phyloP scores from a whole-genome alignment of 2,113 vertebrate species.

The Microtus montanus region DNA sequence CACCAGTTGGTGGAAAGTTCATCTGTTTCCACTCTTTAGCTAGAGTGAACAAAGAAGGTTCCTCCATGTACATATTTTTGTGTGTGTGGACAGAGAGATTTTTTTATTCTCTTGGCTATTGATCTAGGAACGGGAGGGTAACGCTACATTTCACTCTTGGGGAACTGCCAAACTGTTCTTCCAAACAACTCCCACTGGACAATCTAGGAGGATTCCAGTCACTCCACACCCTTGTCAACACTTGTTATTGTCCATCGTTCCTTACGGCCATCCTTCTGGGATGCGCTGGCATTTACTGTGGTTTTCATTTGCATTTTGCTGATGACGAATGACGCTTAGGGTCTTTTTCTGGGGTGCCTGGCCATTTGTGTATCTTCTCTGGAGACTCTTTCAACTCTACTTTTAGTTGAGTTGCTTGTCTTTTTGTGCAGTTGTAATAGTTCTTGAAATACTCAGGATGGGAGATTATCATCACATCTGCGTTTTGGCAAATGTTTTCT shows the following conservation, averaged over 20 bases:
- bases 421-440: not conserved
- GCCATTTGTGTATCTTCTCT: not conserved
- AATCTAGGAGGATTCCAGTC: not conserved
- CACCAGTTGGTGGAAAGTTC: not conserved
- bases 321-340: not conserved
- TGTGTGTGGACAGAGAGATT: not conserved
- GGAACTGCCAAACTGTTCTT: not conserved
- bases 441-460: constrained; percentile 16
- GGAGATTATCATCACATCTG: not conserved
- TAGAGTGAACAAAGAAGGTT: not conserved
- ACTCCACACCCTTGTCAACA: not conserved
- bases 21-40: not conserved
- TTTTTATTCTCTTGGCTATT: constrained; percentile 5
- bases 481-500: not conserved
- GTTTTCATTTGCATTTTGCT: constrained; percentile 1
- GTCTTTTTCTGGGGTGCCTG: not conserved
- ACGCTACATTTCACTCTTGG: not conserved
- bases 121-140: not conserved
- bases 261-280: not conserved
- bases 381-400: not conserved
- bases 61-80: not conserved
- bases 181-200: not conserved
- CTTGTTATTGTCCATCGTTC: not conserved
- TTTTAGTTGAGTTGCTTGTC: not conserved
- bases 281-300: not conserved